Conservation (phyloP, 2,888 invertebrate species). For the Holacanthella duospinosa region DNA sequence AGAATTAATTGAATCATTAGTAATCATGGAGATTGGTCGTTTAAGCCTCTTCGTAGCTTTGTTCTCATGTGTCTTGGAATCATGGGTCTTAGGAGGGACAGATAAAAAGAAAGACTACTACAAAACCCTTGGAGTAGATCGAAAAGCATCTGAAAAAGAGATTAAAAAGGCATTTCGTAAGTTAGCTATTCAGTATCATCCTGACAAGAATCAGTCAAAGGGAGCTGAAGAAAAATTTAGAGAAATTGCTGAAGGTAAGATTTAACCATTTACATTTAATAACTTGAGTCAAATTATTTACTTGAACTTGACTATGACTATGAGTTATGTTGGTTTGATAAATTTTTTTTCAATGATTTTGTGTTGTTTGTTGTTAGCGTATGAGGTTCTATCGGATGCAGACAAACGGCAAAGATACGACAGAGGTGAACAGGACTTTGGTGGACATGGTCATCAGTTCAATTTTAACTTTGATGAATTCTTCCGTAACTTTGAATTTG, state of each 20-base stretch:
- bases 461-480: conserved; percentile 43
- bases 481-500: conserved; percentile 40
- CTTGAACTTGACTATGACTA: too few species aligned
- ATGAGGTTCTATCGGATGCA: conserved; percentile 44
- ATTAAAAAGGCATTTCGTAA: conserved; percentile 48
- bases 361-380: conserved; percentile 40
- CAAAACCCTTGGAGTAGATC: conserved; percentile 44
- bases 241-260: conserved; percentile 46
- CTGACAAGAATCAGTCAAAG: conserved; percentile 46
- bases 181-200: conserved; percentile 47
- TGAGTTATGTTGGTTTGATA: not conserved
- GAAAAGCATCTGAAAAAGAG: conserved; percentile 43
- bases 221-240: conserved; percentile 46
- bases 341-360: not conserved
- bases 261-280: not conserved
- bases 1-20: too few species aligned
- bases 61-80: not conserved
- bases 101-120: conserved; percentile 43
- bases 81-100: not conserved
- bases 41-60: not conserved
- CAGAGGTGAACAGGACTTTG: conserved; percentile 39
- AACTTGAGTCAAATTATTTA: too few species aligned
- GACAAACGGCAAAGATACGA: conserved; percentile 44
- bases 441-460: conserved; percentile 38
- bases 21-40: not conserved